phyloP scores from a whole-genome alignment of 53 echinoderm and acorn worm genomes.

The Astropecten irregularis region DNA sequence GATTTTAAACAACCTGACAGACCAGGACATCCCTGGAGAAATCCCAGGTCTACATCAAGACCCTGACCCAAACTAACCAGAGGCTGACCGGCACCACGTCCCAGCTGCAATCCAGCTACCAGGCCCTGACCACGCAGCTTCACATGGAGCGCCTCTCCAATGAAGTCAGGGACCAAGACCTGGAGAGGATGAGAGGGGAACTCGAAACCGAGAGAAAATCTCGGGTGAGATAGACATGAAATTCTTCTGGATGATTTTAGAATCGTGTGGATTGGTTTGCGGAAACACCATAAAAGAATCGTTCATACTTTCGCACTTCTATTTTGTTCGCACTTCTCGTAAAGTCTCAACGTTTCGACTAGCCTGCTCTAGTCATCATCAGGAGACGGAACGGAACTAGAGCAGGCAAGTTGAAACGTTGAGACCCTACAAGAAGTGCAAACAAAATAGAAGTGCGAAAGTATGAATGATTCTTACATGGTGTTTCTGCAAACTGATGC shows the following conservation, averaged over 20 bases:
- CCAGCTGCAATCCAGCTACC: constrained; percentile 34
- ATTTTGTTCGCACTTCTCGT: background rate
- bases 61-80: constrained; percentile 24
- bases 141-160: constrained; percentile 19
- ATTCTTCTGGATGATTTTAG: no score
- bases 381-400: no score
- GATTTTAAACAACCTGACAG: no score
- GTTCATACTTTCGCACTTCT: no score
- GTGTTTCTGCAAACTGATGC: no score
- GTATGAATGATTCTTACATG: no score
- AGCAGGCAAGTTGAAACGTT: no score
- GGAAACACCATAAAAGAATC: no score
- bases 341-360: background rate
- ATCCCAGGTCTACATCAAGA: constrained; percentile 36
- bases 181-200: constrained; percentile 8
- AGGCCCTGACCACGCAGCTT: constrained; percentile 33
- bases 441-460: no score
- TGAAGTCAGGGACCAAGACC: constrained; percentile 10
- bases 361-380: no score
- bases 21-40: constrained; percentile 32
- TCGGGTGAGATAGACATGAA: background rate
- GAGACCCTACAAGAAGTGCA: no score
- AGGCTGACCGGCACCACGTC: constrained; percentile 5
- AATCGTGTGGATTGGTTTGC: background rate
- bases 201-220: constrained; percentile 26